phyloP scores from a whole-genome alignment of 2,797 vertebrate genomes.

The Hippopotamyrus pictus region DNA sequence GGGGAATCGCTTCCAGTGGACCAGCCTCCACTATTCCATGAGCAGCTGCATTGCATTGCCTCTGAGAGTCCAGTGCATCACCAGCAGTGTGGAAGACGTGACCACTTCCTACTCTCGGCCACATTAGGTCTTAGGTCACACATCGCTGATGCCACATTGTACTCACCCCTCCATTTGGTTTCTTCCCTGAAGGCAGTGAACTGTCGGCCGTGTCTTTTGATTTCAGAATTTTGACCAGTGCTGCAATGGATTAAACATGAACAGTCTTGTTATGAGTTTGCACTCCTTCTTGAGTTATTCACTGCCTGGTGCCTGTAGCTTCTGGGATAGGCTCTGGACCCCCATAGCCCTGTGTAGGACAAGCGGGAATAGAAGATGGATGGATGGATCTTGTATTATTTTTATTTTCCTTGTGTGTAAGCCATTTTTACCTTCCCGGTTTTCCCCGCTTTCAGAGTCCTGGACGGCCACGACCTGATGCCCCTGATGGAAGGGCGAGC shows the following conservation, averaged over 20 bases:
- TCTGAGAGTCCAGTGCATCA: neutral
- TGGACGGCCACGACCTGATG: slow-evolving; percentile 83
- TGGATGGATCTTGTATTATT: neutral
- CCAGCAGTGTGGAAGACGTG: neutral
- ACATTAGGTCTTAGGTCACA: neutral
- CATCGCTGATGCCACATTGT: neutral
- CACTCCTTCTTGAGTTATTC: neutral
- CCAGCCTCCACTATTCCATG: neutral
- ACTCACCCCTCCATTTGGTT: neutral
- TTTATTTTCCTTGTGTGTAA: neutral
- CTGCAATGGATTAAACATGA: neutral
- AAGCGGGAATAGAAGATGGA: neutral
- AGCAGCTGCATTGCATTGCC: neutral
- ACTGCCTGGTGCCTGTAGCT: neutral
- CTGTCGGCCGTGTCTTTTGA: neutral
- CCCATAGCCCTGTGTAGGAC: neutral
- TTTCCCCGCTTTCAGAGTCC: slow-evolving; percentile 52
- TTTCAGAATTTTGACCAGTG: neutral
- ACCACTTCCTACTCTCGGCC: neutral
- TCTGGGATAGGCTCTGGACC: neutral
- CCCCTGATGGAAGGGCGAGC: slow-evolving; percentile 68
- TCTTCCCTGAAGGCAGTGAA: neutral
- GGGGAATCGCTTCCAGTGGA: neutral
- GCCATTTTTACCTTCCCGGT: neutral
- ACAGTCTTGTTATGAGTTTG: neutral